Evolutionary conservation across 2,113 vertebrate species (phyloP), one percentile per base, ranked within the genome.

Genomic region (Podarcis cretensis): DNA sequence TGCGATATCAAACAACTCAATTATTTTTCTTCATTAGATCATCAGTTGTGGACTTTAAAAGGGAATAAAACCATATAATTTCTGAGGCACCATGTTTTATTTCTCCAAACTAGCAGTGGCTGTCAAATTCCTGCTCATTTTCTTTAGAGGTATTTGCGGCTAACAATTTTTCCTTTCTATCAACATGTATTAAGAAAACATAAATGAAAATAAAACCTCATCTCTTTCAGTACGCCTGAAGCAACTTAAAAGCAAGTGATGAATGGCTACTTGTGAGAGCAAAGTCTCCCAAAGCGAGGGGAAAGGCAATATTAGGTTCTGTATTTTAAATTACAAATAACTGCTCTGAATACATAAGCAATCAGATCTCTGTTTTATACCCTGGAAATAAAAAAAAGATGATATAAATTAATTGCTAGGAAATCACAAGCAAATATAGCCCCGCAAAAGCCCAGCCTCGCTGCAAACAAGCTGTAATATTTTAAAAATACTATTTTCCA

Each of bases 261-360:
- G 90, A 97, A 96, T 93, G 91, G 75, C 54, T 95, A 96, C 91
- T 91, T 85, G 57, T 81, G 90, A 96, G 76, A 95, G 76, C 79
- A 93, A 95, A 93, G 89, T 12, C 54, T 95, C 85, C 84, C 71
- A 89, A 95, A 95, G 88, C 27, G 76, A 90, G 86, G 73, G 69
- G 95, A 96, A 83, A 83, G 77, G 65, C 3, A 81, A 94, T 85
- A 92, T 95, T 95, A 95, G 65, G 87, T 89, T 95, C 88, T 90
- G 23, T 94, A 91, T 93, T 95, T 96, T 94, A 95, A 96, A 95
- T 96, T 92, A 94, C 84, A 93, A 94, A 87, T 94, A 92, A 86
- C 76, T 90, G 65, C 9, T 87, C 89, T 87, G 92, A 95, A 95
- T 96, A 92, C 35, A 92, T 90, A 96, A 96, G 88, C 89, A 94